A percentile compares a stretch with the other conserved stretches of the same genome.
These are phyloP conservation scores for Nasonia vitripennis DNA, from an alignment of 1,140 invertebrate genomes.

Conservation along the genomic window DNA sequence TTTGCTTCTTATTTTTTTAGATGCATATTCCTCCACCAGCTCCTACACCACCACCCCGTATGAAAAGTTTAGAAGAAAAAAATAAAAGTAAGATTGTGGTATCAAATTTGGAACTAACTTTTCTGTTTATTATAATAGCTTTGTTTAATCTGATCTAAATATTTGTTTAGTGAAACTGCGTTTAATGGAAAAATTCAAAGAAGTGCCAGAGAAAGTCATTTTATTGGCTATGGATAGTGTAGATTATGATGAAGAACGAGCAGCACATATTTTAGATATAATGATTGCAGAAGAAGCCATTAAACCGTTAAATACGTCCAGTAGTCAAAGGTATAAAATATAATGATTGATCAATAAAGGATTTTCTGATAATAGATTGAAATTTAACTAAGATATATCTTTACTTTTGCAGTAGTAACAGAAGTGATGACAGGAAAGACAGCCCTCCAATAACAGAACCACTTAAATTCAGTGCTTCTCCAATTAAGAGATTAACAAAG, in stretches of 20 bases:
- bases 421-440: slow-evolving; percentile 70
- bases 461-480: slow-evolving; percentile 69
- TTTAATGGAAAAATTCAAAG: slow-evolving; percentile 84
- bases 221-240: slow-evolving; percentile 91
- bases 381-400: not conserved
- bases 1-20: slow-evolving; percentile 30
- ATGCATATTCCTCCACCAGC: slow-evolving; percentile 12
- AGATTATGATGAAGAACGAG: slow-evolving; percentile 87
- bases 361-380: slow-evolving; percentile 8
- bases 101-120: slow-evolving; percentile 26
- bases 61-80: slow-evolving; percentile 85
- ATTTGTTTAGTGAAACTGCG: slow-evolving; percentile 80
- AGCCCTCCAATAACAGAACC: slow-evolving; percentile 71
- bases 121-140: not conserved
- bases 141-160: not conserved
- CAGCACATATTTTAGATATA: slow-evolving; percentile 84
- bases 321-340: slow-evolving; percentile 67
- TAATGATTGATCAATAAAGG: not conserved
- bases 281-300: slow-evolving; percentile 78
- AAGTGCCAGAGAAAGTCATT: slow-evolving; percentile 86
- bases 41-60: slow-evolving; percentile 74
- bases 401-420: slow-evolving; percentile 59
- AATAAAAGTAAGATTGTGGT: slow-evolving; percentile 78
- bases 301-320: slow-evolving; percentile 67
- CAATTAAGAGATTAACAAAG: slow-evolving; percentile 70